A percentile compares a stretch with the other conserved stretches of the same genome.
phyloP scores from a whole-genome alignment of 2,113 vertebrate genomes.

The Cyphomyrus discorhynchus region DNA sequence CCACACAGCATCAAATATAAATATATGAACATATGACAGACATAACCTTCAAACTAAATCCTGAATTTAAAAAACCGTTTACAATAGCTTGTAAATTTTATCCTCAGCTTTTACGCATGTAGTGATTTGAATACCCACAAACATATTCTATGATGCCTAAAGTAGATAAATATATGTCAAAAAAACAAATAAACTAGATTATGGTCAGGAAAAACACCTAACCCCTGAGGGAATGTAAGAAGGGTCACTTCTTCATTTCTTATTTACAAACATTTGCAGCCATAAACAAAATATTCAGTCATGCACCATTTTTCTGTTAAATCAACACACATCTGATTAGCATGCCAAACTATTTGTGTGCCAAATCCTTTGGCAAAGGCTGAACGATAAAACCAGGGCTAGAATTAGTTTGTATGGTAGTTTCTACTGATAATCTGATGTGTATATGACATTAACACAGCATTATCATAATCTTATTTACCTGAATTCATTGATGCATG shows the following conservation, averaged over 20 bases:
- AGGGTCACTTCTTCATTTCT: conserved; percentile 16
- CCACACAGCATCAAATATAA: conserved; percentile 33
- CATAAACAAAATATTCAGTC: neutral
- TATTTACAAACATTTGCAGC: neutral
- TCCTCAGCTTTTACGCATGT: conserved; percentile 54
- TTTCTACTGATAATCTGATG: neutral
- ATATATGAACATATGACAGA: conserved; percentile 10
- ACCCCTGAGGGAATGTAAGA: conserved; percentile 34
- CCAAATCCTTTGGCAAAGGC: neutral
- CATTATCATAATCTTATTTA: neutral
- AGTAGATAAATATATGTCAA: conserved; percentile 17
- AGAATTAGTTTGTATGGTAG: neutral
- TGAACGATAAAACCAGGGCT: neutral
- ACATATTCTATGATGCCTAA: neutral
- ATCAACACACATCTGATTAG: neutral
- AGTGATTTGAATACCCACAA: conserved; percentile 22
- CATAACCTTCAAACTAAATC: neutral
- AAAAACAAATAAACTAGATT: conserved; percentile 8
- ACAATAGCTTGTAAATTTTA: conserved; percentile 40
- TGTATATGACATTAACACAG: neutral
- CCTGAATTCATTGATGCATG: neutral
- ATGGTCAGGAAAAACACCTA: conserved; percentile 10
- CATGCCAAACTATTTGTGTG: neutral
- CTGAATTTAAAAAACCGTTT: conserved; percentile 21
- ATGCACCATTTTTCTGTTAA: neutral